phyloP scores from a whole-genome alignment of 2,888 invertebrate genomes.

The Orthosia cruda region DNA sequence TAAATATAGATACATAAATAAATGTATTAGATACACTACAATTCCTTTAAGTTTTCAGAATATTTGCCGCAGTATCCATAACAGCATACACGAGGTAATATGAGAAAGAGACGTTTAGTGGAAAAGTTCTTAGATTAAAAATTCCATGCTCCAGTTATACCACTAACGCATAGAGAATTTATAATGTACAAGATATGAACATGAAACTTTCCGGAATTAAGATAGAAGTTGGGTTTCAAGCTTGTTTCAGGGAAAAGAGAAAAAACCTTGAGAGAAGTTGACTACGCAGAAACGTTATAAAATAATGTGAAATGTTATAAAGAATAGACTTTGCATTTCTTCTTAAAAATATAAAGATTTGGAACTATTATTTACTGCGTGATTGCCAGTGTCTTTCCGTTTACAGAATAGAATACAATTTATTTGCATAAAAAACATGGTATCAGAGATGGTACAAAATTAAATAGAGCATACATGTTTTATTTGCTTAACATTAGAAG shows the following conservation, averaged over 20 bases:
- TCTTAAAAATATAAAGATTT: background rate
- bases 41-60: background rate
- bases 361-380: background rate
- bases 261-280: slow-evolving; percentile 9
- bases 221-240: slow-evolving; percentile 21
- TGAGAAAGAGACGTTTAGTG: slow-evolving; percentile 65
- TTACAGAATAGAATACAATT: background rate
- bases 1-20: background rate
- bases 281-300: slow-evolving; percentile 4
- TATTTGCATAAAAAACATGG: too few relatives aligned
- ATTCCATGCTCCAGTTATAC: slow-evolving; percentile 76
- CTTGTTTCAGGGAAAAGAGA: slow-evolving; percentile 7
- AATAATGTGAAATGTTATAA: slow-evolving; percentile 8
- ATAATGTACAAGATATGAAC: slow-evolving; percentile 69
- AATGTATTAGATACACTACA: background rate
- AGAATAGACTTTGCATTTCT: background rate
- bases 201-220: slow-evolving; percentile 39
- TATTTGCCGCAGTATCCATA: slow-evolving; percentile 26
- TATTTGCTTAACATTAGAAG: too few relatives aligned
- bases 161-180: slow-evolving; percentile 76
- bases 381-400: background rate
- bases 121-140: slow-evolving; percentile 80
- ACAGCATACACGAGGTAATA: slow-evolving; percentile 40
- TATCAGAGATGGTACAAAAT: too few relatives aligned
- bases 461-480: too few relatives aligned